phyloP scores from a whole-genome alignment of 2,888 invertebrate species.

The Tricholauxania praeusta region DNA sequence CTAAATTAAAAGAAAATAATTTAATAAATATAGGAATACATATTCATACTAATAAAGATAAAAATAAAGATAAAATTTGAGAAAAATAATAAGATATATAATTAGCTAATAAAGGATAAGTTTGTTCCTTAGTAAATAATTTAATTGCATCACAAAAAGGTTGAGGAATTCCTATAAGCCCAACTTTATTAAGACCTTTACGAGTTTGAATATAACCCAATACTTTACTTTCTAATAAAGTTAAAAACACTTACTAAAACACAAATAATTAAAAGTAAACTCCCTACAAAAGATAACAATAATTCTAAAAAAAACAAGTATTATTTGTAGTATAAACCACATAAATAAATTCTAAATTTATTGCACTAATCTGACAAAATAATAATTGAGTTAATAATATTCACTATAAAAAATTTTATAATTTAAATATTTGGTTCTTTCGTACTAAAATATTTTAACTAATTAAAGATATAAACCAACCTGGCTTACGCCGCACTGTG shows the following conservation, averaged over 20 bases:
- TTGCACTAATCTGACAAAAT: too few species aligned
- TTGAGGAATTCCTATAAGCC: slow-evolving; percentile 74
- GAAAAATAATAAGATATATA: slow-evolving; percentile 74
- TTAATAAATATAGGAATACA: too few species aligned
- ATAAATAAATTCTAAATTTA: too few species aligned
- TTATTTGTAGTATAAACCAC: slow-evolving; percentile 72
- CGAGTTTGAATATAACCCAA: slow-evolving; percentile 81
- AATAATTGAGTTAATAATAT: too few species aligned
- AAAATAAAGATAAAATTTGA: slow-evolving; percentile 72
- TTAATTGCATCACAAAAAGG: slow-evolving; percentile 81
- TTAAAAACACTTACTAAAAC: slow-evolving; percentile 76
- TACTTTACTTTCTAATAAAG: slow-evolving; percentile 78
- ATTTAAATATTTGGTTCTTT: too few species aligned
- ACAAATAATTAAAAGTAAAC: slow-evolving; percentile 72
- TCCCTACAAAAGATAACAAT: slow-evolving; percentile 66
- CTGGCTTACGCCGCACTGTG: slow-evolving; percentile 87
- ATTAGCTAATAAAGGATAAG: slow-evolving; percentile 72
- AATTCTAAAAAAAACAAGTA: slow-evolving; percentile 70
- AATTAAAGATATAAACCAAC: slow-evolving; percentile 85
- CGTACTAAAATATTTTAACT: slow-evolving; percentile 78
- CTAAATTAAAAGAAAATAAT: too few species aligned
- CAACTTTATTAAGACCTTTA: slow-evolving; percentile 80
- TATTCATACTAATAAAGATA: too few species aligned
- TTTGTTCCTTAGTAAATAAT: slow-evolving; percentile 77
- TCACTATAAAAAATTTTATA: too few species aligned